Base-by-base conservation (phyloP, 2,797 vertebrate species). In the Pipistrellus pygmaeus region DNA sequence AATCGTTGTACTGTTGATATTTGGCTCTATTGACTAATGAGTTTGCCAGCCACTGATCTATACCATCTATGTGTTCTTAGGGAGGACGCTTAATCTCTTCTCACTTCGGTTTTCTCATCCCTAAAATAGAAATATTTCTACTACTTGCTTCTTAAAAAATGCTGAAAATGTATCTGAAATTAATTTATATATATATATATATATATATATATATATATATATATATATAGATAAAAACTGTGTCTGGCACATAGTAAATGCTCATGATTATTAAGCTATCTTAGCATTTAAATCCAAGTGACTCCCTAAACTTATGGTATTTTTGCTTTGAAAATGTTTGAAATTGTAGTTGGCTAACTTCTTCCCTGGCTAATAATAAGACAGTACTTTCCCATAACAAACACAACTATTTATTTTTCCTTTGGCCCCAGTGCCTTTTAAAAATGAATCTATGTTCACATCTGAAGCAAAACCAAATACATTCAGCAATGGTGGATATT, bases 391-490 rank as follows among this genome's bases (percentile, higher is more conserved):
- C 23, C 30, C 2, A 85, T 32, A 69, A 83, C 21, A 62, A 13
- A 62, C 9, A 69, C 23, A 8, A 35, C 21, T 72, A 21, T 91
- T 91, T 81, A 76, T 82, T 95, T 93, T 84, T 76, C 66, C 46
- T 71, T 89, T 84, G 62, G 55, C 32, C 44, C 93, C 38, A 18
- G 18, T 72, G 23, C 10, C 41, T 95, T 93, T 93, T 18, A 80
- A 78, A 88, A 82, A 88, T 66, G 38, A 90, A 44, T 76, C 46
- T 78, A 62, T n/a, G 27, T 78, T 95, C 81, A 93, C 90, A 85
- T 86, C 66, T 76, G 92, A 84, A 90, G 60, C 86, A 87, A 93
- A 91, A 80, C n/a, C 38, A 82, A 96, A 91, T 30, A 77, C 69
- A 53, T 93, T 95, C 82, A 90, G 69, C 57, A 77, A 60, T 41